These are phyloP conservation scores for Apocrypta bakeri DNA, from an alignment of 1,140 invertebrate genomes.

Conservation along the genomic window DNA sequence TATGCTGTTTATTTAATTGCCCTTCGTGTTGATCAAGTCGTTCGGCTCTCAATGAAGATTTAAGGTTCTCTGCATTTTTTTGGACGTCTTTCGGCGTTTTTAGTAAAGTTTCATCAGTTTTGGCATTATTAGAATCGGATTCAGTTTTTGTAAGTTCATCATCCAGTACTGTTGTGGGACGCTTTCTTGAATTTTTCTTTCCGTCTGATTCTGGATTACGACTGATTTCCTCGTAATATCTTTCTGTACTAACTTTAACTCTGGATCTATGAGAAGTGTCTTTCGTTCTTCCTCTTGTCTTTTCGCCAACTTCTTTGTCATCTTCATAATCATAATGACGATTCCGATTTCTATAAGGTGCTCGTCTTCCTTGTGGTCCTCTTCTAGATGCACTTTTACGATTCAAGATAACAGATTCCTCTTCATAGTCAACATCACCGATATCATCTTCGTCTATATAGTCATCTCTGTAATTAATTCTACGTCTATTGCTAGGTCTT, in stretches of 20 bases:
- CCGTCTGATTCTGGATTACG: background rate
- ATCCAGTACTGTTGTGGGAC: background rate
- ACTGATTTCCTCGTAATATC: slow-evolving; percentile 6
- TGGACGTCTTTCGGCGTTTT: slow-evolving; percentile 31
- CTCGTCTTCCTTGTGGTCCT: slow-evolving; percentile 4
- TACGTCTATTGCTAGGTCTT: slow-evolving; percentile 17
- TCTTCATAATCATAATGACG: slow-evolving; percentile 44
- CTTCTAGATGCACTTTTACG: background rate
- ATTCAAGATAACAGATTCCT: slow-evolving; percentile 1
- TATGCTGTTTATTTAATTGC: background rate
- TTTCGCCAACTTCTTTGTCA: slow-evolving; percentile 28
- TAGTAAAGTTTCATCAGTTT: too few relatives aligned
- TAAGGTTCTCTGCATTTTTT: slow-evolving; percentile 28
- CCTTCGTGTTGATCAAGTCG: background rate
- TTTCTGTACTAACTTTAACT: background rate
- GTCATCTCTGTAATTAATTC: slow-evolving; percentile 33
- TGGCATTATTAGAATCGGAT: background rate
- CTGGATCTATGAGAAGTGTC: background rate
- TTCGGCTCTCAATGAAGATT: slow-evolving; percentile 49
- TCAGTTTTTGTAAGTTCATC: background rate
- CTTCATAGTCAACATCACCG: slow-evolving; percentile 28
- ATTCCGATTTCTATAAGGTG: slow-evolving; percentile 23
- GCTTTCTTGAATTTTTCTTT: slow-evolving; percentile 8
- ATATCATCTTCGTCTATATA: slow-evolving; percentile 24
- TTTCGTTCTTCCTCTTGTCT: slow-evolving; percentile 36